Evolutionary conservation across 1,140 invertebrate genomes (phyloP).

Genomic region (Drosophila sp.): DNA sequence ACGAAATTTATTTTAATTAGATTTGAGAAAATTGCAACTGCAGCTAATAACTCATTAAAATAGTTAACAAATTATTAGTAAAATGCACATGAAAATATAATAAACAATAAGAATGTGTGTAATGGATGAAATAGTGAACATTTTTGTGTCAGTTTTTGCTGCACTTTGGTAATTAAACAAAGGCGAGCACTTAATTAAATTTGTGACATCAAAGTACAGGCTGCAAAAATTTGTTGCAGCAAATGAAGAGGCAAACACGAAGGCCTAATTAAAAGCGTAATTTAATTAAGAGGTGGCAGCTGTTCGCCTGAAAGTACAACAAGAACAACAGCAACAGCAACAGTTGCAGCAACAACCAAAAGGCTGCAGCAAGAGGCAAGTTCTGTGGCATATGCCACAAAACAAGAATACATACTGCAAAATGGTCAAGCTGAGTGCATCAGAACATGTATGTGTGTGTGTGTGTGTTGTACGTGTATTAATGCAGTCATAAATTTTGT

Average conservation of each 20-base stretch:
- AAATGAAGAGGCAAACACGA: slow-evolving; percentile 43
- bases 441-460: slow-evolving; percentile 7
- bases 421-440: slow-evolving; percentile 26
- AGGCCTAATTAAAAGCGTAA: slow-evolving; percentile 79
- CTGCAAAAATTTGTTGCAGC: slow-evolving; percentile 31
- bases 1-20: no score
- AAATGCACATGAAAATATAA: not conserved
- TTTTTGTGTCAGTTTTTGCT: slow-evolving; percentile 14
- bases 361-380: slow-evolving; percentile 39
- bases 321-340: slow-evolving; percentile 38
- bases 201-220: slow-evolving; percentile 36
- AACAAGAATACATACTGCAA: slow-evolving; percentile 54
- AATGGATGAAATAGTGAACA: slow-evolving; percentile 13
- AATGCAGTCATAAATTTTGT: slow-evolving; percentile 77
- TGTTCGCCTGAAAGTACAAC: slow-evolving; percentile 46
- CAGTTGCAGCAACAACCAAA: slow-evolving; percentile 10
- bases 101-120: not conserved
- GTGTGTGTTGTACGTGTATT: slow-evolving; percentile 41
- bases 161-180: slow-evolving; percentile 41
- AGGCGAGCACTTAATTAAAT: slow-evolving; percentile 43
- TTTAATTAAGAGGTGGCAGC: slow-evolving; percentile 75
- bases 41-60: not conserved
- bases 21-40: no score
- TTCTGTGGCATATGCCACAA: slow-evolving; percentile 68
- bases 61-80: not conserved